phyloP scores from a whole-genome alignment of 2,888 invertebrate species.

The Hipparchia sbordonii region DNA sequence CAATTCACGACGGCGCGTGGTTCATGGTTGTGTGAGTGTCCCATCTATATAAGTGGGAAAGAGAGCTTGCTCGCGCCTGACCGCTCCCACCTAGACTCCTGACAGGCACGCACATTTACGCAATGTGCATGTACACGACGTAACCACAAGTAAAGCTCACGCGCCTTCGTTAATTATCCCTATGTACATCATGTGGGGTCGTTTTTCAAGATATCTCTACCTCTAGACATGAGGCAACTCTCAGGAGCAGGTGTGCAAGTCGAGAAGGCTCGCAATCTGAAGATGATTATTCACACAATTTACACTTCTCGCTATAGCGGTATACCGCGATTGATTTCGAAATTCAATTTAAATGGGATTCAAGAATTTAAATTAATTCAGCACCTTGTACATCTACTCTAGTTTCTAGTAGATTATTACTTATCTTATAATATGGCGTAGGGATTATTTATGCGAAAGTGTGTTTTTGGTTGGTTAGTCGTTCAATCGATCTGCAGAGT shows the following conservation, averaged over 20 bases:
- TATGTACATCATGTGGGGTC: too few relatives aligned
- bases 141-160: too few relatives aligned
- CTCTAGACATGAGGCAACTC: not conserved
- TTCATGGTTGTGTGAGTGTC: too few relatives aligned
- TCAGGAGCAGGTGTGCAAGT: slow-evolving; percentile 27
- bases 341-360: slow-evolving; percentile 30
- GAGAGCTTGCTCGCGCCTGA: too few relatives aligned
- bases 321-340: slow-evolving; percentile 30
- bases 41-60: too few relatives aligned
- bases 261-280: slow-evolving; percentile 32
- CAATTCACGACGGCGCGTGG: too few relatives aligned
- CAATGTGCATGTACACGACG: too few relatives aligned
- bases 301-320: slow-evolving; percentile 22
- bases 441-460: not conserved
- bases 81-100: too few relatives aligned
- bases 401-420: not conserved
- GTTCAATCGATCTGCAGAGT: too few relatives aligned
- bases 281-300: slow-evolving; percentile 39
- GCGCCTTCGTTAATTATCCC: too few relatives aligned
- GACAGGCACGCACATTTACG: too few relatives aligned
- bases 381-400: not conserved
- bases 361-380: slow-evolving; percentile 10
- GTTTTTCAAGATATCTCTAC: not conserved
- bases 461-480: too few relatives aligned
- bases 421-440: not conserved